Evolutionary conservation across 2,888 invertebrate species (phyloP), one percentile per base, ranked within the genome.

Genomic region (Stenchaetothrips biformis): DNA sequence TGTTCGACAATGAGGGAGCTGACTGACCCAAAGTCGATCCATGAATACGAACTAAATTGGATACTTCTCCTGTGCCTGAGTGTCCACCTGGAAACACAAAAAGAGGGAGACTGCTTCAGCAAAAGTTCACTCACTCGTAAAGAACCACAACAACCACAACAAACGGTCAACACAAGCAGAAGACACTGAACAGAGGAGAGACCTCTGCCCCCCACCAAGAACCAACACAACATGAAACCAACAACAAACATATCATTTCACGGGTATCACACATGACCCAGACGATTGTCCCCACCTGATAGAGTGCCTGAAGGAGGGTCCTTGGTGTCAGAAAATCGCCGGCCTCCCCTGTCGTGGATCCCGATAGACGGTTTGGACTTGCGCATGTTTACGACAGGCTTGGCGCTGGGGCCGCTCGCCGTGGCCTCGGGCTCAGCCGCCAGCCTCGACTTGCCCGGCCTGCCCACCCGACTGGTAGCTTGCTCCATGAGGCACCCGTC

Each of bases 21-120:
- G 97, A 98, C 87, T 97, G 97, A 80, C 98, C 97, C 84, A 98
- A 91, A 80, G 93, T 91, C 9, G 96, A 95, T 85, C 93, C 93
- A 83, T 95, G 92, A 92, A 97, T 94, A 82, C 95, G 93, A 86
- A 95, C 90, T 85, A 98, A 89, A 88, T 97, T 97, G 81, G 92
- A 91, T 78, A 89, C 85, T 84, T 91, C 90, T 79, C 85, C 86
- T 47, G 86, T 85, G 37, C 85, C 87, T 87, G 83, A 49, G 86
- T 85, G 81, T 78, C 80, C 82, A 48, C 79, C 86, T 84, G 84
- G 62, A 77, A n/a, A 74, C 67, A 27, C 13, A 13, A 11, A 53
- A 53, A 53, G 16, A 53, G 78, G 25, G 48, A 48, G 21, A 9
- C 80, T 49, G 37, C 59, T 27, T 3, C 78, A 53, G 9, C 53